Base-by-base conservation (phyloP, 2,113 vertebrate species). In the Ctenomys sociabilis region DNA sequence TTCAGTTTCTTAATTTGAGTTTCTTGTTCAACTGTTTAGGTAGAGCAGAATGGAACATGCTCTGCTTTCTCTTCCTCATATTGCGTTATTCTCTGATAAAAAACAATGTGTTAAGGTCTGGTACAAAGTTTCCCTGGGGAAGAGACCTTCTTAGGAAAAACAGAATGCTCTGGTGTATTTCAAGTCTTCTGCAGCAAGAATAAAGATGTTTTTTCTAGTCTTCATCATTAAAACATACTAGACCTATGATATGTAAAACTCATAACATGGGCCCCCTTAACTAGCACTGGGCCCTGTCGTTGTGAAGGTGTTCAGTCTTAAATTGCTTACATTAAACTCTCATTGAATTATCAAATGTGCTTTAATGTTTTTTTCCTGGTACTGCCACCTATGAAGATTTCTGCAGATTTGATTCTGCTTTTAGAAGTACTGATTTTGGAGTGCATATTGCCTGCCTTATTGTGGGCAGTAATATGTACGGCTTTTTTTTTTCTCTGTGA, bases 221-320 rank as follows among this genome's bases (percentile, higher is more conserved):
- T 66, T 32, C 8, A 16, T 3, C 52, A 1, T 84, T n/a, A 80
- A 12, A 84, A 45, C 0, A 49, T 54, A 30, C 21, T 77, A 40
- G 4, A 68, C 0, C 4, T 17, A 16, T 4, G 77, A 1, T 2
- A 26, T 2, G 35, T 35, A 52, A 52, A 59, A 37, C 35, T 75
- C n/a, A 32, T 5, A 72, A 8, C 75, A 52, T 12, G 17, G 1
- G 0, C 11, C 6, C 4, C n/a, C 17, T 4, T n/a, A 8, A 24
- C 2, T 7, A 54, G 54, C 1, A 14, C 3, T 32, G 37, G n/a
- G 0, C 0, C 8, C 61, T 3, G 22, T 22, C 7, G 3, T 45
- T 7, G 0, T 35, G 24, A n/a, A 66, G 22, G 19, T 54, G 16
- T 80, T 40, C 26, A 57, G 14, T 54, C 17, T 61, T 22, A 68